These are phyloP conservation scores for Actinia equina DNA, from an alignment of 64 coral and sea anemone genomes.

Conservation along the genomic window DNA sequence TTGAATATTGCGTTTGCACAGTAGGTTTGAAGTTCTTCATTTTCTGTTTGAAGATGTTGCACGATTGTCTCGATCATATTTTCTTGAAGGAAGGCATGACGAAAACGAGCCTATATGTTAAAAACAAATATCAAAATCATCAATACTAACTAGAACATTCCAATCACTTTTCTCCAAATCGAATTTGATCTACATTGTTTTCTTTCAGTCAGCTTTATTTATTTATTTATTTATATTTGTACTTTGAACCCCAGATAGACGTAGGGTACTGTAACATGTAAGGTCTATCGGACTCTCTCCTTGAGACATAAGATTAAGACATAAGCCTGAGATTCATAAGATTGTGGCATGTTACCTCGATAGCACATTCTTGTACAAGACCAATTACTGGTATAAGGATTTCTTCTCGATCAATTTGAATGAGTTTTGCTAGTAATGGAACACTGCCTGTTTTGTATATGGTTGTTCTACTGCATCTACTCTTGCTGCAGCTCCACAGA, in stretches of 20 bases:
- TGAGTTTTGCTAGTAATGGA: constrained; percentile 72
- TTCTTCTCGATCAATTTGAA: constrained; percentile 74
- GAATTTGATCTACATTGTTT: too few relatives aligned
- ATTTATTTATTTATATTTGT: too few relatives aligned
- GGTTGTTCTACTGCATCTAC: constrained; percentile 67
- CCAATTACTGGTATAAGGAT: constrained; percentile 83
- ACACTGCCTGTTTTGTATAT: constrained; percentile 84
- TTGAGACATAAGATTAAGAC: too few relatives aligned
- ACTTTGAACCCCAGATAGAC: too few relatives aligned
- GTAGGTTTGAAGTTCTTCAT: constrained; percentile 78
- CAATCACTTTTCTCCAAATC: too few relatives aligned
- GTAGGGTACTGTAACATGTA: too few relatives aligned
- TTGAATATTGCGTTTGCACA: constrained; percentile 92
- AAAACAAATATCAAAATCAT: too few relatives aligned
- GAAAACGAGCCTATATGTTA: constrained; percentile 41
- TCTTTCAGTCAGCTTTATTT: too few relatives aligned
- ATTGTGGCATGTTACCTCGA: constrained; percentile 39
- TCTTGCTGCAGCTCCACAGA: constrained; percentile 93
- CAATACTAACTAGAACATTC: too few relatives aligned
- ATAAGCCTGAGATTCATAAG: too few relatives aligned
- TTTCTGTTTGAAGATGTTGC: constrained; percentile 51
- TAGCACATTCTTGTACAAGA: constrained; percentile 81
- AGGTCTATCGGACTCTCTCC: too few relatives aligned
- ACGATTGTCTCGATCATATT: constrained; percentile 63
- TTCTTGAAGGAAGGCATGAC: constrained; percentile 72